phyloP scores from a whole-genome alignment of 2,888 invertebrate genomes.

The Rotaria sp. region DNA sequence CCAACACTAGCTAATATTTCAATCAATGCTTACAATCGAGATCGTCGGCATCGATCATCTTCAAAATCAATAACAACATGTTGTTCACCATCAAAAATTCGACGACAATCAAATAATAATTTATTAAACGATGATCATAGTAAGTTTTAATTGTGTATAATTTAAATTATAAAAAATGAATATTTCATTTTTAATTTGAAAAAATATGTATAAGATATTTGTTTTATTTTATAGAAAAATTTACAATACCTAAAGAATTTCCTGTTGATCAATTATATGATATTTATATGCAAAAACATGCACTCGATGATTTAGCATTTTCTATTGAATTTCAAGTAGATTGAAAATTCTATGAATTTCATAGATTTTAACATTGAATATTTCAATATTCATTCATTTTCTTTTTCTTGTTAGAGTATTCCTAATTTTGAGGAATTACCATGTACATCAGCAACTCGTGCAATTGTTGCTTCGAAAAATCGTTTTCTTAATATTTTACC shows the following conservation, averaged over 20 bases:
- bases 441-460: neutral
- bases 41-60: neutral
- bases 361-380: neutral
- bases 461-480: constrained; percentile 13
- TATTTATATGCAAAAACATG: neutral
- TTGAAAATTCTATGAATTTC: neutral
- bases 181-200: too few species aligned
- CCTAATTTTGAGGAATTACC: neutral
- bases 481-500: constrained; percentile 19
- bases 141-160: neutral
- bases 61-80: neutral
- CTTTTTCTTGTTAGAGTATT: neutral
- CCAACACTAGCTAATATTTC: neutral
- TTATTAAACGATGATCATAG: neutral
- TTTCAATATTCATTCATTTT: neutral
- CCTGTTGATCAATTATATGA: neutral
- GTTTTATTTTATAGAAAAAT: neutral
- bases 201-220: neutral
- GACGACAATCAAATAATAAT: neutral
- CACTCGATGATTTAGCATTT: constrained; percentile 11
- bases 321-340: constrained; percentile 2
- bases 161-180: too few species aligned
- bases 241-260: neutral
- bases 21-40: neutral
- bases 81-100: neutral